These are phyloP conservation scores for Myotis brandtii DNA, from an alignment of 2,113 vertebrate species.

Conservation along the genomic window DNA sequence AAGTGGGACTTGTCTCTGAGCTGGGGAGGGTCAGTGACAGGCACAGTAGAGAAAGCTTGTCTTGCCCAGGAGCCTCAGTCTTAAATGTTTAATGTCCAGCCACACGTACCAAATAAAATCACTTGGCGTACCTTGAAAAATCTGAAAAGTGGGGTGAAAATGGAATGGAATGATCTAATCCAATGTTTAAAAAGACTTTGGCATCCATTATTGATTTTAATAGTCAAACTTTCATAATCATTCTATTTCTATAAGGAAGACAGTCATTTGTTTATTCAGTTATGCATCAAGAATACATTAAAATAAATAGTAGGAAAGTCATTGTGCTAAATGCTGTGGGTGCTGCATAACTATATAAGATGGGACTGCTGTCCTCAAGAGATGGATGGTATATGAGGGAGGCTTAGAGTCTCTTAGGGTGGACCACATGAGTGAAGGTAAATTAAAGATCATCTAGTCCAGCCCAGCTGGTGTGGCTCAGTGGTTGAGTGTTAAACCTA, in stretches of 20 bases:
- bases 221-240: neutral
- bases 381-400: neutral
- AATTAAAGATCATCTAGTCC: no score
- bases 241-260: conserved; percentile 42
- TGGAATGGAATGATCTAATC: neutral
- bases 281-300: neutral
- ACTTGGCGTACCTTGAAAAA: neutral
- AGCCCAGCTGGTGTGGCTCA: no score
- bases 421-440: no score
- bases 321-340: neutral
- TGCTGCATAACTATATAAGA: neutral
- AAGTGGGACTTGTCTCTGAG: neutral
- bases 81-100: neutral
- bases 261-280: neutral
- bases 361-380: neutral
- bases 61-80: neutral
- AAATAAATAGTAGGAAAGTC: neutral
- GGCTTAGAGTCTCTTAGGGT: neutral
- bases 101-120: conserved; percentile 4
- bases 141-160: neutral
- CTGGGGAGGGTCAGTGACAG: neutral
- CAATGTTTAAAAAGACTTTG: conserved; percentile 52
- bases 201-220: conserved; percentile 23
- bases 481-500: no score
- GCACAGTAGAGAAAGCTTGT: neutral